Evolutionary conservation across 1,140 invertebrate genomes (phyloP), one percentile per base, ranked within the genome.

Genomic region (Conus ventricosus): DNA sequence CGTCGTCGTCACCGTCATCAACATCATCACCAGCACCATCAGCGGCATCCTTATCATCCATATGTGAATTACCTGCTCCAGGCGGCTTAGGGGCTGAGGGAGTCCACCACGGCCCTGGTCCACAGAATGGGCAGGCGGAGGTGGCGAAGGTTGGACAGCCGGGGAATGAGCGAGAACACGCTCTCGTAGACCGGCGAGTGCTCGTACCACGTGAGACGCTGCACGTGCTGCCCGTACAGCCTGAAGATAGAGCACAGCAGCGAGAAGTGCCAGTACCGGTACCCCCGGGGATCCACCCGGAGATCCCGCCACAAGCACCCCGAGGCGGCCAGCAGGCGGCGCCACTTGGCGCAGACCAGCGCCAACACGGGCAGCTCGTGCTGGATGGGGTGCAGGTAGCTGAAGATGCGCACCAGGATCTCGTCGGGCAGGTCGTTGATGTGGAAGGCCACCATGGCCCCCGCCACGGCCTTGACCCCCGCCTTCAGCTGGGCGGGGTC

Each of bases 91-190:
- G 17, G 80, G 54, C 91, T 90, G 23, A 93, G 83, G 15, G 85
- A 92, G 53, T 94, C 91, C 15, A 93, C 88, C 17, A 94, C 91
- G 15, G 85, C 88, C 23, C 88, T 84, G 0, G 93, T 94, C 93
- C 93, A 94, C 17, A 94, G 87, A 76, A 94, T 92, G 23, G 93
- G 93, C 54, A 94, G 85, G 27, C 92, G 90, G 8, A 94, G 89
- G 80, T 89, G 90, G n/a, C 90, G 90, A 63, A 94, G 88, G 57
- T 93, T 93, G 53, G 71, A 80, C 25, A 94, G 87, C 8, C 89
- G 85, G 20, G 92, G 91, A 86, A 94, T 92, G 39, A 92, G 88
- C 3, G 91, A 89, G 89, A 94, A 94, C 5, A 93, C 89, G 76
- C 91, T 91, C 85, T 93, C 91, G 85, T 93, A 94, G 4, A 94